phyloP scores from a whole-genome alignment of 1,140 invertebrate species.

The Lanistes nyassanus region DNA sequence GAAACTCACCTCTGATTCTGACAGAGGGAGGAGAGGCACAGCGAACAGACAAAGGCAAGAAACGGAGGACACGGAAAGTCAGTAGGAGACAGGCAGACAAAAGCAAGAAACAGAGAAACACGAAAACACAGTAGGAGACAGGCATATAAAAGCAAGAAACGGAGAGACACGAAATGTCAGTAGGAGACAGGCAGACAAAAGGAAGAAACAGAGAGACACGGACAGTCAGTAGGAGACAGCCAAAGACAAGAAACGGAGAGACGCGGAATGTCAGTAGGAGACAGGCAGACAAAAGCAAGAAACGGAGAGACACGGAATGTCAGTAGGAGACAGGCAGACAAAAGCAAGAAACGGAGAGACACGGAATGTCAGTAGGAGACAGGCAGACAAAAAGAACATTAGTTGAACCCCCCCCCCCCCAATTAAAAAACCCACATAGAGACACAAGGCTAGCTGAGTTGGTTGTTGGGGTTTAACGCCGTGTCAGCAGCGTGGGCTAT shows the following conservation, averaged over 20 bases:
- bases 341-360: neutral
- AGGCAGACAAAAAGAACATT: neutral
- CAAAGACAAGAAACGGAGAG: constrained; percentile 1
- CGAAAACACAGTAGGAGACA: neutral
- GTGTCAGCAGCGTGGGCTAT: too few species aligned
- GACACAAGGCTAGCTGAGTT: too few species aligned
- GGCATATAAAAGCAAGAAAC: neutral
- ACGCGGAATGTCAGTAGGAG: neutral
- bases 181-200: neutral
- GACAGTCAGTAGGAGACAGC: neutral
- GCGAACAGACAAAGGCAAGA: neutral
- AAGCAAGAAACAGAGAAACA: constrained; percentile 1
- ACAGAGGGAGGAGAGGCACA: neutral
- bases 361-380: neutral
- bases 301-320: neutral
- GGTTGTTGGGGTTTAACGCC: too few species aligned
- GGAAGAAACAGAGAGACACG: neutral
- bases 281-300: neutral
- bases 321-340: too few species aligned
- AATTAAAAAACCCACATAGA: too few species aligned
- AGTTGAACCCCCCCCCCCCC: too few species aligned
- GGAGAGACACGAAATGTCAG: neutral
- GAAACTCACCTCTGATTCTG: too few species aligned
- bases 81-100: neutral
- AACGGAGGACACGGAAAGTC: neutral